Evolutionary conservation across 1,140 invertebrate species (phyloP).

Genomic region (Scaptomyza graminum): DNA sequence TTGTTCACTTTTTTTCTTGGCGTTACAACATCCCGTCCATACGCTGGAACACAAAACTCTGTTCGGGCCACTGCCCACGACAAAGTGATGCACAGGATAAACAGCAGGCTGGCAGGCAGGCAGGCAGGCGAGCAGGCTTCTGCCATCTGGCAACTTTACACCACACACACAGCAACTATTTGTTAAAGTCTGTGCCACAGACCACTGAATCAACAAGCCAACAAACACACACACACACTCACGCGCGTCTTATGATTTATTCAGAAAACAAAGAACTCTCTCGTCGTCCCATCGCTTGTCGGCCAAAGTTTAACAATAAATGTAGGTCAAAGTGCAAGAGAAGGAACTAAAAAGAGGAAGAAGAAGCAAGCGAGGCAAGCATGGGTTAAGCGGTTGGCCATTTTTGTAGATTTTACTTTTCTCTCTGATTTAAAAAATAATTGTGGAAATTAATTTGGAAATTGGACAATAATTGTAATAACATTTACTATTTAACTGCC

Average conservation of each 20-base stretch:
- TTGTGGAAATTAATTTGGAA: slow-evolving; percentile 22
- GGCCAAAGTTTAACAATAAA: slow-evolving; percentile 43
- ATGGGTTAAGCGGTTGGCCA: slow-evolving; percentile 34
- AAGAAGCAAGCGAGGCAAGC: neutral
- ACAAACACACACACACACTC: slow-evolving; percentile 14
- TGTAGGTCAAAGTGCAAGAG: slow-evolving; percentile 60
- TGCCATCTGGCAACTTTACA: slow-evolving; percentile 29
- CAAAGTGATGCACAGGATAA: slow-evolving; percentile 41
- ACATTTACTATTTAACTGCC: neutral
- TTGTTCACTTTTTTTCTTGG: neutral
- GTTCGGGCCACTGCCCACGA: slow-evolving; percentile 21
- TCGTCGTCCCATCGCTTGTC: neutral
- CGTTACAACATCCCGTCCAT: neutral
- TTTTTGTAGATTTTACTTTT: neutral
- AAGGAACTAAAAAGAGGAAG: neutral
- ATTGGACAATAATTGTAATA: neutral
- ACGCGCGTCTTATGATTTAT: slow-evolving; percentile 73
- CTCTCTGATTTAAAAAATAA: neutral
- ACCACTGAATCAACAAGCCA: too few species aligned
- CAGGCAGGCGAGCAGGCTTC: slow-evolving; percentile 2
- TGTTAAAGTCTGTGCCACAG: slow-evolving; percentile 30
- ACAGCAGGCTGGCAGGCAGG: slow-evolving; percentile 25
- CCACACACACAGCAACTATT: slow-evolving; percentile 9
- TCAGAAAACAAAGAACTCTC: slow-evolving; percentile 56
- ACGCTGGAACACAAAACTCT: slow-evolving; percentile 5